A percentile compares a stretch with the other conserved stretches of the same genome.
Evolutionary conservation across 2,888 invertebrate species (phyloP).

Genomic region (Scrobipalpa atriplicella): DNA sequence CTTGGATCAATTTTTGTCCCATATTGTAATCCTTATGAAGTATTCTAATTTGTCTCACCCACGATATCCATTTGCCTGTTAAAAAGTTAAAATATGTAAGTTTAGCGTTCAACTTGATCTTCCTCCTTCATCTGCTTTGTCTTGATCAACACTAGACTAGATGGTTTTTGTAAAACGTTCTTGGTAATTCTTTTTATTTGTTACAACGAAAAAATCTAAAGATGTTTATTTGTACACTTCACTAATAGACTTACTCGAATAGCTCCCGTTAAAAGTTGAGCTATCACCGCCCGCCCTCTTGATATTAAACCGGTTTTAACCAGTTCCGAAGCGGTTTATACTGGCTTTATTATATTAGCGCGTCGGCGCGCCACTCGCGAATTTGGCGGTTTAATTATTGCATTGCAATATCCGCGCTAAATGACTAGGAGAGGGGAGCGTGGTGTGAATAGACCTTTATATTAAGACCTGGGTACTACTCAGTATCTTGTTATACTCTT

Average conservation of each 20-base stretch:
- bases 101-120: no score
- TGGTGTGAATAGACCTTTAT: constrained; percentile 11
- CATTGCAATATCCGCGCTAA: constrained; percentile 30
- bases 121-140: no score
- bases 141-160: no score
- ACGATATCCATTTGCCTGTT: no score
- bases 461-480: background rate
- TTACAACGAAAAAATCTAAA: no score
- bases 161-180: no score
- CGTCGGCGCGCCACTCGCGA: constrained; percentile 62
- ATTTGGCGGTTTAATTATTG: constrained; percentile 66
- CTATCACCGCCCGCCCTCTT: constrained; percentile 52
- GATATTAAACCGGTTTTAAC: constrained; percentile 79
- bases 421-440: background rate
- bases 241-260: constrained; percentile 44
- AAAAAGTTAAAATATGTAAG: no score
- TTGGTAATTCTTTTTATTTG: no score
- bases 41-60: no score
- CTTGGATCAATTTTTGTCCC: no score
- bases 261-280: constrained; percentile 35
- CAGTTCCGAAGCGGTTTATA: constrained; percentile 73
- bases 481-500: background rate
- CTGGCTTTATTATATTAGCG: constrained; percentile 79
- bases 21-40: no score
- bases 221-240: background rate